A percentile compares a stretch with the other conserved stretches of the same genome.
These are phyloP conservation scores for Ochropleura plecta DNA, from an alignment of 2,888 invertebrate species.

Conservation along the genomic window DNA sequence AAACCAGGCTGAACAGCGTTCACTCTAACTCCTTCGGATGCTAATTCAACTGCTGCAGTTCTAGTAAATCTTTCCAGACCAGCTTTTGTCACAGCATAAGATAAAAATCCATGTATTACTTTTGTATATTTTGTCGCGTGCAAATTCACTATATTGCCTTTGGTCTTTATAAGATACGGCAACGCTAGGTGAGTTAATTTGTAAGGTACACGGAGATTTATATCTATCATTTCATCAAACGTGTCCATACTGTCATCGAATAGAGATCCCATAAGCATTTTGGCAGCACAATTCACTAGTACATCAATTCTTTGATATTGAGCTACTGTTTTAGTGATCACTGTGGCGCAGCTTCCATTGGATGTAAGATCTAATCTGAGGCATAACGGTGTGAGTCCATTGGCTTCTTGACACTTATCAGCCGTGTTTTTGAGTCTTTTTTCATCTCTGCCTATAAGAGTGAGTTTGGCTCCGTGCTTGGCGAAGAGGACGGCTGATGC, in stretches of 20 bases:
- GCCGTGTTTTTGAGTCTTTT: slow-evolving; percentile 71
- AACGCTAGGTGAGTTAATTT: slow-evolving; percentile 94
- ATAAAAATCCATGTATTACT: slow-evolving; percentile 73
- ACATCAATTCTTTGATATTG: slow-evolving; percentile 93
- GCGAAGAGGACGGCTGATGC: slow-evolving; percentile 77
- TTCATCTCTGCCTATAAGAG: slow-evolving; percentile 78
- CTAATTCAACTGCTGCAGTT: slow-evolving; percentile 73
- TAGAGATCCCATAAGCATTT: slow-evolving; percentile 92
- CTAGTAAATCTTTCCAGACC: slow-evolving; percentile 74
- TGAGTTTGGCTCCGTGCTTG: slow-evolving; percentile 74
- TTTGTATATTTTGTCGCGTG: slow-evolving; percentile 94
- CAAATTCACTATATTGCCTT: slow-evolving; percentile 96
- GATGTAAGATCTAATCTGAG: slow-evolving; percentile 91
- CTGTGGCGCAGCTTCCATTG: slow-evolving; percentile 91
- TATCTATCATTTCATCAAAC: slow-evolving; percentile 95
- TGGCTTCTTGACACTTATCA: slow-evolving; percentile 68
- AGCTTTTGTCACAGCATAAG: slow-evolving; percentile 70
- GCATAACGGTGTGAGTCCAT: slow-evolving; percentile 72
- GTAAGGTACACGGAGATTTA: slow-evolving; percentile 94
- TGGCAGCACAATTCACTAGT: slow-evolving; percentile 95
- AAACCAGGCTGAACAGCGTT: slow-evolving; percentile 74
- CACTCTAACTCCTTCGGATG: slow-evolving; percentile 72
- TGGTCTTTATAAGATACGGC: slow-evolving; percentile 93
- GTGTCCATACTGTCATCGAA: slow-evolving; percentile 95
- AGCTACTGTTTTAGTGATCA: slow-evolving; percentile 92